Base-by-base conservation (phyloP, 2,888 invertebrate species). In the Cephus pulcher region DNA sequence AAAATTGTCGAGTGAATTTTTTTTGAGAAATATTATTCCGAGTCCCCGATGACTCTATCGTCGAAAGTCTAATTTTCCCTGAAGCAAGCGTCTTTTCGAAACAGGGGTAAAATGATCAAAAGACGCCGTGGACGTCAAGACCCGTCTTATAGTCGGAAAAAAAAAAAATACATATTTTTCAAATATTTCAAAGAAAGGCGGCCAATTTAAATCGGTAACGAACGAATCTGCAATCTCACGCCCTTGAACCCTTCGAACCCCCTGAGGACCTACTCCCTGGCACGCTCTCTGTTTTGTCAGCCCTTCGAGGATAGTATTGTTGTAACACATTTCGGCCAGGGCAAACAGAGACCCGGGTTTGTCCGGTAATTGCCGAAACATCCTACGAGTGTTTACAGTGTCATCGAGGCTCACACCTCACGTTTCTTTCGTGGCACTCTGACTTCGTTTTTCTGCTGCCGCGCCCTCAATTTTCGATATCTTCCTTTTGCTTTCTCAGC, bases 301-400 rank as follows among this genome's bases (percentile, higher is more conserved):
- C 74, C 75, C 80, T 79, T 68, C 74, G 80, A 37, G 78, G 74
- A 75, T n/a, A 79, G 82, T 83, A 85, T 87, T 86, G 85, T 86
- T 87, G 84, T 84, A 87, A 85, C 84, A 84, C 85, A 82, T 88
- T 87, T 86, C 81, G 80, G 82, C 81, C 84, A 81, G 82, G 78
- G 81, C 84, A 89, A 89, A 88, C 84, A 88, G 81, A 79, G 80
- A 76, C 79, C 76, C 71, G 80, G 81, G 84, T 86, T 89, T 86
- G 82, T 82, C 82, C 83, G 84, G 86, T 89, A 88, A 89, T 88
- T 88, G 88, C 88, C 87, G 86, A 89, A 89, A 89, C 88, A 89
- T 85, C 85, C 76, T 32, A 69, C 83, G 82, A 88, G 86, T 89
- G 88, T 89, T 89, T 88, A 85, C 89, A 88, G 85, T 89, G 88